Percentiles rank a stretch among this genome's conserved stretches.
Conservation (phyloP, 2,113 vertebrate species). For the Carollia perspicillata region DNA sequence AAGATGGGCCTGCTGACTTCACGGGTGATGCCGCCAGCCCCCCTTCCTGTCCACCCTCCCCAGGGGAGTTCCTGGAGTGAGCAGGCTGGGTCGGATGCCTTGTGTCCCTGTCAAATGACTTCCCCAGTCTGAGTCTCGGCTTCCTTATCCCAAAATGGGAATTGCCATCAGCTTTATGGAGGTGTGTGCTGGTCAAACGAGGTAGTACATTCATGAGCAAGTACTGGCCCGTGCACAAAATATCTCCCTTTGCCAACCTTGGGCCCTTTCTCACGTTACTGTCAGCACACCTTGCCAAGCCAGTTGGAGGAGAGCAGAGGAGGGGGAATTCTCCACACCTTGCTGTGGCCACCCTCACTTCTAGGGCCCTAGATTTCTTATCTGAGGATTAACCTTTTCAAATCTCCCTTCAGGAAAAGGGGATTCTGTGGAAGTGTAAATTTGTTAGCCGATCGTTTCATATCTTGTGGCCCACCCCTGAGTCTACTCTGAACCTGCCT, state of each 20-base stretch:
- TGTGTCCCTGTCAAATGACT: background rate
- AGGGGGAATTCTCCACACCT: background rate
- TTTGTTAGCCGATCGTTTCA: background rate
- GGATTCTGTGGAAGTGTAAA: background rate
- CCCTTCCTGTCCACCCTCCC: background rate
- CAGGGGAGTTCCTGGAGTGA: background rate
- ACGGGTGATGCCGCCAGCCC: background rate
- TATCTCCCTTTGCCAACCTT: background rate
- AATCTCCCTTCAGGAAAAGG: slow-evolving; percentile 32
- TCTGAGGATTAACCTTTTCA: slow-evolving; percentile 46
- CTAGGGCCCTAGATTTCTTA: background rate
- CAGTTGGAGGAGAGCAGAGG: background rate
- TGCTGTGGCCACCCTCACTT: background rate
- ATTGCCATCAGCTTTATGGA: background rate
- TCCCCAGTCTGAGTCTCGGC: background rate
- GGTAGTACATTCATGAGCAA: background rate
- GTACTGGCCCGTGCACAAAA: background rate
- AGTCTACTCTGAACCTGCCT: background rate
- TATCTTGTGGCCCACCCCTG: background rate
- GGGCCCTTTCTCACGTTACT: background rate
- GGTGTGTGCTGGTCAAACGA: background rate
- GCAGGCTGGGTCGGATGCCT: background rate
- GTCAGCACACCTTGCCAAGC: background rate
- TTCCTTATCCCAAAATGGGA: background rate
- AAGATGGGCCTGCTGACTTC: background rate